Conservation (phyloP, 2,888 invertebrate genomes). For the Drosophila basisetae region DNA sequence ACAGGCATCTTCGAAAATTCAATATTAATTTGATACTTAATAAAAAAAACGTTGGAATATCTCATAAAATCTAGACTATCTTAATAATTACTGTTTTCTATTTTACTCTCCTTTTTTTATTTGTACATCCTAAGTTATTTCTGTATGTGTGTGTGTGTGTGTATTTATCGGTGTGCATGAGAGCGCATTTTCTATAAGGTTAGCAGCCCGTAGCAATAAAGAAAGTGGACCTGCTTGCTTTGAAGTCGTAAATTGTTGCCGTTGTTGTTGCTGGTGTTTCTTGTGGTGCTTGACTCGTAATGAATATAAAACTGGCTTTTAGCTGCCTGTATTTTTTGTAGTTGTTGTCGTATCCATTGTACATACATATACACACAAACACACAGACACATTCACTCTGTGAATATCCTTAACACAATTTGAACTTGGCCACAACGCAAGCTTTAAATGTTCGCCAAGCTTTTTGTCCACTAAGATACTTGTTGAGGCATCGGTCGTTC, state of each 20-base stretch:
- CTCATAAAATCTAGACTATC: slow-evolving; percentile 3
- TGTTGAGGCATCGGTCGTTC: slow-evolving; percentile 61
- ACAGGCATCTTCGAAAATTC: background rate
- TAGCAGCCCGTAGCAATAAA: slow-evolving; percentile 51
- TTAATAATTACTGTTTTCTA: slow-evolving; percentile 8
- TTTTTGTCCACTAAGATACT: slow-evolving; percentile 55
- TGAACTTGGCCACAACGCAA: slow-evolving; percentile 19
- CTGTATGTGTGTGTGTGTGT: slow-evolving; percentile 15
- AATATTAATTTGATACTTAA: background rate
- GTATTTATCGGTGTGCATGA: slow-evolving; percentile 25
- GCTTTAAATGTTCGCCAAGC: slow-evolving; percentile 32
- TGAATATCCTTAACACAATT: slow-evolving; percentile 47
- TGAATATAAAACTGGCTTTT: slow-evolving; percentile 71
- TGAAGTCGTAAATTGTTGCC: slow-evolving; percentile 68
- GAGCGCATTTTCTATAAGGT: slow-evolving; percentile 41
- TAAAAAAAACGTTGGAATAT: background rate
- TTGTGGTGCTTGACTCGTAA: slow-evolving; percentile 53
- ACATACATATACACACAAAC: slow-evolving; percentile 12
- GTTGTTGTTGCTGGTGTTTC: slow-evolving; percentile 27
- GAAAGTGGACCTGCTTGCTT: slow-evolving; percentile 46
- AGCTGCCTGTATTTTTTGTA: slow-evolving; percentile 52
- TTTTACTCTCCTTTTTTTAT: slow-evolving; percentile 6
- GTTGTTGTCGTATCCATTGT: slow-evolving; percentile 5
- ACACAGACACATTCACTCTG: slow-evolving; percentile 14
- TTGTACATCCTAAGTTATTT: slow-evolving; percentile 14